A percentile compares a stretch with the other conserved stretches of the same genome.
phyloP scores from a whole-genome alignment of 2,888 invertebrate species.

The Brachyptera putata region DNA sequence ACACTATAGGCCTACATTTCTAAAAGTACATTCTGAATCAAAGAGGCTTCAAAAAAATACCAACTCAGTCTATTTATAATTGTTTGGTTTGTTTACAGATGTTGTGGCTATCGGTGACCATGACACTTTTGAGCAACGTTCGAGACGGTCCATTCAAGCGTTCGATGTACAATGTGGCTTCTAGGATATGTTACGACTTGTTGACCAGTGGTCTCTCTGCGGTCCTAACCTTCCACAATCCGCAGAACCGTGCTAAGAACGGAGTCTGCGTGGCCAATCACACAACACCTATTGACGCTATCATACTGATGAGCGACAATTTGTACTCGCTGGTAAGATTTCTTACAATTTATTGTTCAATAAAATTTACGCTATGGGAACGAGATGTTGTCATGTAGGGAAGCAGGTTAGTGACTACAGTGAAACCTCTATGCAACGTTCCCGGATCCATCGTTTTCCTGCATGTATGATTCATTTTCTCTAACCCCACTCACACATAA shows the following conservation, averaged over 20 bases:
- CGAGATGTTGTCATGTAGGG: too few relatives aligned
- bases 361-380: slow-evolving; percentile 51
- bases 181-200: slow-evolving; percentile 88
- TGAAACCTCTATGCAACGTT: too few relatives aligned
- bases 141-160: slow-evolving; percentile 75
- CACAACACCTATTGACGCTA: slow-evolving; percentile 96
- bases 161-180: slow-evolving; percentile 71
- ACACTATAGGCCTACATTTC: too few relatives aligned
- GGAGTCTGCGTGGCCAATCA: slow-evolving; percentile 98
- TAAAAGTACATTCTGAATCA: too few relatives aligned
- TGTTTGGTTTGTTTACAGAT: slow-evolving; percentile 64
- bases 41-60: too few relatives aligned
- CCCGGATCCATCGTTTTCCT: too few relatives aligned
- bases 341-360: too few relatives aligned
- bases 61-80: background rate
- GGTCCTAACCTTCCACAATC: slow-evolving; percentile 80
- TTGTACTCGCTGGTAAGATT: slow-evolving; percentile 95
- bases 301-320: slow-evolving; percentile 95
- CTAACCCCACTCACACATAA: too few relatives aligned
- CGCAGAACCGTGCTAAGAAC: slow-evolving; percentile 77
- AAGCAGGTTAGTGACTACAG: too few relatives aligned
- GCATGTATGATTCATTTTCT: too few relatives aligned
- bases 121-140: slow-evolving; percentile 80
- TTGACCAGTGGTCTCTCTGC: slow-evolving; percentile 88
- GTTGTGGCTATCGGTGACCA: slow-evolving; percentile 80